phyloP scores from a whole-genome alignment of 2,797 vertebrate species.

The Enteromius radiatus region DNA sequence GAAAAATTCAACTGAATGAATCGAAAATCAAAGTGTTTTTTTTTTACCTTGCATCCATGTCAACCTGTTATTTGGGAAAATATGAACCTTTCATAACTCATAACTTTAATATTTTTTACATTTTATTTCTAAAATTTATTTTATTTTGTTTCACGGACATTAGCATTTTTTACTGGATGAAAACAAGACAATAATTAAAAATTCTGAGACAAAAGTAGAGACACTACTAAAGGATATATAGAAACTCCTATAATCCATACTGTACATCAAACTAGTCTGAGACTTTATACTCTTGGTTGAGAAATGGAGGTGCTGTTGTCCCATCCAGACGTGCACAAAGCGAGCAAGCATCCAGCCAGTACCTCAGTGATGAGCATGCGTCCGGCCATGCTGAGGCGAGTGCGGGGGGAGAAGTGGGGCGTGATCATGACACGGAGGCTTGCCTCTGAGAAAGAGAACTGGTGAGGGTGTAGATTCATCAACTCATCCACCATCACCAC shows the following conservation, averaged over 20 bases:
- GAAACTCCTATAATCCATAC: neutral
- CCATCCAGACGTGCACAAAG: conserved; percentile 20
- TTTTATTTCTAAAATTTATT: neutral
- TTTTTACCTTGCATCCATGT: too few relatives aligned
- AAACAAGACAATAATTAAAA: neutral
- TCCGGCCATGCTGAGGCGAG: conserved; percentile 74
- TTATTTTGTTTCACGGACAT: neutral
- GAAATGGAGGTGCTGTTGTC: neutral
- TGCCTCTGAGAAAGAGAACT: conserved; percentile 82
- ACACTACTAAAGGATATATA: neutral
- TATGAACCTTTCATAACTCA: too few relatives aligned
- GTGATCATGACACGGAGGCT: conserved; percentile 76
- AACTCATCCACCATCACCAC: conserved; percentile 81
- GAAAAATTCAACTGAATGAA: too few relatives aligned
- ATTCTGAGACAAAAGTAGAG: neutral
- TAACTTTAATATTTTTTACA: neutral
- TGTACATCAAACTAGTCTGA: neutral
- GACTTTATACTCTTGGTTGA: neutral
- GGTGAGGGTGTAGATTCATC: conserved; percentile 73
- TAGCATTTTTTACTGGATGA: neutral
- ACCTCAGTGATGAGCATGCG: conserved; percentile 78
- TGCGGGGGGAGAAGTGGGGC: conserved; percentile 69
- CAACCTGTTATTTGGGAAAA: too few relatives aligned
- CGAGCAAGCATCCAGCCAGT: conserved; percentile 38
- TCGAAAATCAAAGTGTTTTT: too few relatives aligned